Base-by-base conservation (phyloP, 2,113 vertebrate species). In the Sturnira hondurensis region DNA sequence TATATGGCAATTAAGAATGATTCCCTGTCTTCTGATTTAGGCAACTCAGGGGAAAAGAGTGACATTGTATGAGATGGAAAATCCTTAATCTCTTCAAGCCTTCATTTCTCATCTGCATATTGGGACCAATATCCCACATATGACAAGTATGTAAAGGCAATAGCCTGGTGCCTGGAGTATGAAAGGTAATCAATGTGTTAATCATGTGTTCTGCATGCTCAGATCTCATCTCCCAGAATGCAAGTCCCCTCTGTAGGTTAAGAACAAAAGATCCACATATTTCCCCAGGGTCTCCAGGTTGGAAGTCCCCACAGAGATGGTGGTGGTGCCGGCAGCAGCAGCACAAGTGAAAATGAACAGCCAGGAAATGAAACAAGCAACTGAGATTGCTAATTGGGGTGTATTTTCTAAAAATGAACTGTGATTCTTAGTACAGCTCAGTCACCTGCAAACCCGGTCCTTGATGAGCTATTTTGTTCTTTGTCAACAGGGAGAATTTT, bases 301-400 rank as follows among this genome's bases (percentile, higher is more conserved):
- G 58, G 70, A 80, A 16, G 28, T 71, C 82, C 41, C 82, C 16
- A 73, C 65, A 43, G 86, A 88, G 54, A 91, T 81, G 41, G 47
- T 8, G 19, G 65, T 6, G 8, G 76, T 0, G 3, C 73, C 26
- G 24, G 61, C 56, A 38, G 41, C 41, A 58, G 56, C n/a, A 76
- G 52, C 52, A 58, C 43, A 76, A 50, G 56, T 76, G 76, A 71
- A 65, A 90, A 76, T 76, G 84, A 82, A n/a, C 63, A 91, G 58
- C 58, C 65, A 65, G 91, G 93, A 96, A 97, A 67, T 85, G 61
- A 89, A 95, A 95, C 95, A 95, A 96, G 93, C 56, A 71, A 50
- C 89, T 10, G 52, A 87, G 81, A 92, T 91, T 88, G 92, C 84
- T 95, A 95, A 96, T 96, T 90, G 78, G 87, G 82, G 76, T 93